phyloP scores from a whole-genome alignment of 2,888 invertebrate genomes.

The Andrena hattorfiana region DNA sequence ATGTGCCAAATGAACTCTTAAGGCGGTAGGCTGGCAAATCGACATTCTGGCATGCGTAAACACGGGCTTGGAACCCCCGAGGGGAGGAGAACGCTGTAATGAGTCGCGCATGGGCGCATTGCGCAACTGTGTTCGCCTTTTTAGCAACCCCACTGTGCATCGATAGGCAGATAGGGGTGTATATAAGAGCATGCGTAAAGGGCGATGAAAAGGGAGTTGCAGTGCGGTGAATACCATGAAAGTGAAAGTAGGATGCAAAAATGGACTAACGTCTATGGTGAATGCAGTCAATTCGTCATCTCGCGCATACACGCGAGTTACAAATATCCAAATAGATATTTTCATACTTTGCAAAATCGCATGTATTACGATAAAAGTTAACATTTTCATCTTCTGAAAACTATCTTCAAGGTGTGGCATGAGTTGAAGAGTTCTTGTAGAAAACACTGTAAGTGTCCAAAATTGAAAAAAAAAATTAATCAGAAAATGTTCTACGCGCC shows the following conservation, averaged over 20 bases:
- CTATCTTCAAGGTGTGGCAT: too few species aligned
- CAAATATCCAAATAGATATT: too few species aligned
- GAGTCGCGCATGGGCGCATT: conserved; percentile 65
- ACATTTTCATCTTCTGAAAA: too few species aligned
- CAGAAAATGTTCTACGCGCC: too few species aligned
- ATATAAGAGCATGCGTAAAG: conserved; percentile 59
- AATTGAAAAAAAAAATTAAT: too few species aligned
- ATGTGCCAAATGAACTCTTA: conserved; percentile 32
- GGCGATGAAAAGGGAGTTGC: background rate
- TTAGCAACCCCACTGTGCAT: conserved; percentile 20
- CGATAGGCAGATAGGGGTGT: conserved; percentile 21
- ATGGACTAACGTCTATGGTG: background rate
- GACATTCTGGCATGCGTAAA: conserved; percentile 63
- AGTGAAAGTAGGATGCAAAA: conserved; percentile 36
- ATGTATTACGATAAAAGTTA: too few species aligned
- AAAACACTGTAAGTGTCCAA: too few species aligned
- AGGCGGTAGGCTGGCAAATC: conserved; percentile 46
- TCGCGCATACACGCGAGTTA: background rate
- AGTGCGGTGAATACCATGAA: conserved; percentile 19
- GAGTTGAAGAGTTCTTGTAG: too few species aligned
- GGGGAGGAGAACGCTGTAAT: conserved; percentile 52
- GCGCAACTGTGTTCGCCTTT: conserved; percentile 57
- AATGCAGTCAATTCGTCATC: too few species aligned
- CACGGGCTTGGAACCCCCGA: conserved; percentile 33
- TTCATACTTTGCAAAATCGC: too few species aligned